Conservation (phyloP, 2,888 invertebrate species). For the Atrina japonica region DNA sequence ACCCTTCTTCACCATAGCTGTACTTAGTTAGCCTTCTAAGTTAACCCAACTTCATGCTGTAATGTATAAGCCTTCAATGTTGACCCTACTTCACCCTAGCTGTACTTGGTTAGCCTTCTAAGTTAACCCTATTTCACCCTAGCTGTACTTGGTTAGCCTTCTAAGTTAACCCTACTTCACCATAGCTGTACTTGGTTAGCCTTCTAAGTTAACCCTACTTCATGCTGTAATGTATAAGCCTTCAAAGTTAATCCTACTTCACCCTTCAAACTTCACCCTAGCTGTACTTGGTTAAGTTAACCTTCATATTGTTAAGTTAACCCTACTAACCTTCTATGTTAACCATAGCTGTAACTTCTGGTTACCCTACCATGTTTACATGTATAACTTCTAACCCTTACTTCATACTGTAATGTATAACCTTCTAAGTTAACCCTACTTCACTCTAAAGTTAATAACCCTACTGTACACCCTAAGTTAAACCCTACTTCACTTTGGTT, state of each 20-base stretch:
- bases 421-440: slow-evolving; percentile 59
- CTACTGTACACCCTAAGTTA: not conserved
- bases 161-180: slow-evolving; percentile 60
- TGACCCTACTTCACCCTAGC: no score
- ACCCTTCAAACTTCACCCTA: no score
- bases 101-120: not conserved
- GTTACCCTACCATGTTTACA: no score
- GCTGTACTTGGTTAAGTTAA: no score
- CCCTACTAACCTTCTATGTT: no score
- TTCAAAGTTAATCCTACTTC: no score
- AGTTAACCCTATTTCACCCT: slow-evolving; percentile 60
- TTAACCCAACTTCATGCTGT: slow-evolving; percentile 67
- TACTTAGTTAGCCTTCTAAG: not conserved
- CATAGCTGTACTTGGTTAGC: not conserved
- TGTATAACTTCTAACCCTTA: not conserved
- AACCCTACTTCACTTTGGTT: slow-evolving; percentile 57
- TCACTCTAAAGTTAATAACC: not conserved
- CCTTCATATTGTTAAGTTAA: no score
- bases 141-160: not conserved
- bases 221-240: no score
- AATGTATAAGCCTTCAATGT: not conserved
- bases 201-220: no score
- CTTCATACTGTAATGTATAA: not conserved
- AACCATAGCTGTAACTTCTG: no score
- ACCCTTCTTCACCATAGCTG: not conserved